These are phyloP conservation scores for Apis cerana DNA, from an alignment of 1,140 invertebrate genomes.

Conservation along the genomic window DNA sequence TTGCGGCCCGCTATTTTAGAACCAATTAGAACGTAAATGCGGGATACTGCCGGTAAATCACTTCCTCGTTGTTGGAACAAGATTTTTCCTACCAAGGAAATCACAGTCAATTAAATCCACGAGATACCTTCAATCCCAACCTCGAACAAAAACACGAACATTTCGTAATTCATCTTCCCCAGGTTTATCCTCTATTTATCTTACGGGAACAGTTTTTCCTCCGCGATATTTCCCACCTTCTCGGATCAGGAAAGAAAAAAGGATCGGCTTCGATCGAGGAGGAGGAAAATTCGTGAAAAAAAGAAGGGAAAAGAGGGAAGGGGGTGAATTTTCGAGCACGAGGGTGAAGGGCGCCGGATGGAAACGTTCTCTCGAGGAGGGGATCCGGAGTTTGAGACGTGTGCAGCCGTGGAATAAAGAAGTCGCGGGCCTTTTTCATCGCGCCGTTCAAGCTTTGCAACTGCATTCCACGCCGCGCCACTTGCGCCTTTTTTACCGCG, in stretches of 20 bases:
- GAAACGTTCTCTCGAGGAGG: not conserved
- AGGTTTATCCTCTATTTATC: not conserved
- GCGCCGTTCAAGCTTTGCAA: not conserved
- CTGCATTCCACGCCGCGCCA: slow-evolving; percentile 33
- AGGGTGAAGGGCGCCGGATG: not conserved
- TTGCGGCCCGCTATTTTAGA: too few relatives aligned
- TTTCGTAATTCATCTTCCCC: not conserved
- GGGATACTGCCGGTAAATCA: too few relatives aligned
- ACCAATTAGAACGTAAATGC: too few relatives aligned
- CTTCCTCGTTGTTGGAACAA: not conserved
- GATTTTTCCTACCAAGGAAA: not conserved
- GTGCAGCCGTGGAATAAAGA: not conserved
- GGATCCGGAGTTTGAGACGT: not conserved
- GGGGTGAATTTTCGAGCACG: not conserved
- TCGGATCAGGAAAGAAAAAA: not conserved
- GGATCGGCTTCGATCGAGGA: not conserved
- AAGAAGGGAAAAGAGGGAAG: too few relatives aligned
- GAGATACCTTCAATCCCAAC: not conserved
- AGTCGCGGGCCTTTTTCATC: slow-evolving; percentile 19
- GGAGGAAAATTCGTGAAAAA: too few relatives aligned
- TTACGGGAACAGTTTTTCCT: not conserved
- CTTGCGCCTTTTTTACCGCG: slow-evolving; percentile 50
- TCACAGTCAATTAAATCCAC: not conserved
- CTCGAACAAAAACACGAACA: not conserved
- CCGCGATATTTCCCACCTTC: not conserved